Evolutionary conservation across 2,113 vertebrate genomes (phyloP).

Genomic region (Acrocephalus arundinaceus): DNA sequence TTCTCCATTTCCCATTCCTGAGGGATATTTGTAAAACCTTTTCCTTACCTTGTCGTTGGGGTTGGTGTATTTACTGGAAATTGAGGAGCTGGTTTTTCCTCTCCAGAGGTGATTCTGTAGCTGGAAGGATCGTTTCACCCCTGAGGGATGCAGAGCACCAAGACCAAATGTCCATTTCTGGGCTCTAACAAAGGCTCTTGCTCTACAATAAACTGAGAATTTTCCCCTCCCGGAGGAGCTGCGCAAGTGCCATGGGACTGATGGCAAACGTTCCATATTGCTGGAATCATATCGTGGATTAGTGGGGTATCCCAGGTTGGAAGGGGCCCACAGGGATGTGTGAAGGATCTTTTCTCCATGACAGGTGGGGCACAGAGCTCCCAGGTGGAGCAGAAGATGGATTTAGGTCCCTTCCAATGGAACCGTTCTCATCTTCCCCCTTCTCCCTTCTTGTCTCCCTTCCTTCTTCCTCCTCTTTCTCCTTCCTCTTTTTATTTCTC

Average conservation of each 20-base stretch:
- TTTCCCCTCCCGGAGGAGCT: not conserved
- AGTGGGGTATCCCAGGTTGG: not conserved
- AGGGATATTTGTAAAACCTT: not conserved
- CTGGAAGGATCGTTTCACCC: not conserved
- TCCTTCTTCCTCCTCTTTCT: too few relatives aligned
- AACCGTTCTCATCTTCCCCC: not conserved
- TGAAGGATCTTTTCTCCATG: not conserved
- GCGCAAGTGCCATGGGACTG: not conserved
- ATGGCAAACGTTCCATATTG: not conserved
- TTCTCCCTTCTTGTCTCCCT: not conserved
- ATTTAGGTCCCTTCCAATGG: not conserved
- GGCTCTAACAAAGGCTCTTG: not conserved
- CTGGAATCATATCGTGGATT: not conserved
- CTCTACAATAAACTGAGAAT: not conserved
- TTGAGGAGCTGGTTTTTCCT: not conserved
- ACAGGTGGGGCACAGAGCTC: not conserved
- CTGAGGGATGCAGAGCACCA: not conserved
- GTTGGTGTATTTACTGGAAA: not conserved
- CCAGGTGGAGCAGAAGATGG: not conserved
- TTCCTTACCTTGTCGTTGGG: not conserved
- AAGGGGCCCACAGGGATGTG: too few relatives aligned
- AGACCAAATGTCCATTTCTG: not conserved
- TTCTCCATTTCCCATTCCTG: not conserved
- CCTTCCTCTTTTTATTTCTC: too few relatives aligned
- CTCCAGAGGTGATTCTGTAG: rapidly evolving